Base-by-base conservation (phyloP, 37 sponge, comb jelly and placozoan species). In the Amphimedon queenslandica region DNA sequence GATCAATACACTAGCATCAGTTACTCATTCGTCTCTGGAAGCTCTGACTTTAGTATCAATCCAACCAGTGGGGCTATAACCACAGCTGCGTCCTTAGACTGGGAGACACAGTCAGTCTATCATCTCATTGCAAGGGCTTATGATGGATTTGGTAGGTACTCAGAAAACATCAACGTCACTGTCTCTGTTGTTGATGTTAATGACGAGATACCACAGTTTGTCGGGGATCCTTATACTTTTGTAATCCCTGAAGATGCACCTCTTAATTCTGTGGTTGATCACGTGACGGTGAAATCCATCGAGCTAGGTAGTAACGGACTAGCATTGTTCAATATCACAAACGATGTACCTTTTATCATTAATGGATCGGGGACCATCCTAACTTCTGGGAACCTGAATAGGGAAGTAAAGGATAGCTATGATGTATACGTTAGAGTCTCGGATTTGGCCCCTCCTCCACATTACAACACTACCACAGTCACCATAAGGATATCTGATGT, bases 201-300 rank as follows among this genome's bases (percentile, higher is more conserved):
- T 37, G 92, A 92, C 47, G 61, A 92, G 38, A 36, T 71, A 18
- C 92, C 92, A 25, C 29, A 66, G 37, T 92, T 92, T 61, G 18
- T 72, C 4, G 28, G 32, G 2, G 11, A 13, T 0, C 55, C 74
- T 11, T 92, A 83, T 53, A 40, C 37, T 0, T 86, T 86, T 33
- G 23, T 53, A 0, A 58, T 87, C 2, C 0, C 13, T 6, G 89
- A 89, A 58, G 29, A 71, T 0, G 33, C 32, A 6, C 35, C 57
- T 1, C 24, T 60, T 0, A 29, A 11, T 2, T 35, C 58, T 1
- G 30, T 41, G 24, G 84, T 89, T 0, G 80, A 68, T 10, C 37
- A 31, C 1, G 74, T 84, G 31, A 10, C 29, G 0, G 85, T 81
- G 21, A 24, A 18, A 2, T 77, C 77, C 30, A 10, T 37, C 18